Evolutionary conservation across 2,113 vertebrate species (phyloP).

Genomic region (Oxyruncus cristatus): DNA sequence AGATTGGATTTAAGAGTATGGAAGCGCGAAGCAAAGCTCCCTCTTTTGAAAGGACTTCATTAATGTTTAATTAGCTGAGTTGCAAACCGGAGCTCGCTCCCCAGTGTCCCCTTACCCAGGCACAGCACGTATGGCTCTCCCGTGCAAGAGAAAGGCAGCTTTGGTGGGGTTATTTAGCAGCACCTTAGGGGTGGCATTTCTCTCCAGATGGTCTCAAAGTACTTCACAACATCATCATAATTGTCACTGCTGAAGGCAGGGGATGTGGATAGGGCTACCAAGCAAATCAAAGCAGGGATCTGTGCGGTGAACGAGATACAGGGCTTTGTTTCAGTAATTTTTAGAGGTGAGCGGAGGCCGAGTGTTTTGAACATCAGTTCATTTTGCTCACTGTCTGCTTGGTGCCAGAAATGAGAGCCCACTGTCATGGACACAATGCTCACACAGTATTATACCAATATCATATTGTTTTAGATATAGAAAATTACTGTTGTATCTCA

Average conservation of each 20-base stretch:
- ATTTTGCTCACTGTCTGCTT: background rate
- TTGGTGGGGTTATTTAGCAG: background rate
- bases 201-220: background rate
- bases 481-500: background rate
- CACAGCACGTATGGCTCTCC: background rate
- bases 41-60: conserved; percentile 22
- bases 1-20: background rate
- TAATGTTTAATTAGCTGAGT: conserved; percentile 43
- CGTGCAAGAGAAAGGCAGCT: fast-evolving
- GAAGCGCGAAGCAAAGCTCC: conserved; percentile 2
- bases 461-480: background rate
- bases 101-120: background rate
- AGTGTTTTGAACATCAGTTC: background rate
- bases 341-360: background rate
- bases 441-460: background rate
- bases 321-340: background rate
- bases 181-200: background rate
- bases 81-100: background rate
- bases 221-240: background rate
- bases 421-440: background rate
- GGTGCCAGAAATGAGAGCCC: background rate
- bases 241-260: background rate
- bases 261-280: background rate
- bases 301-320: background rate
- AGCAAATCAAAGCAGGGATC: background rate